phyloP scores from a whole-genome alignment of 2,797 vertebrate species.

The Buphagus erythrorhynchus region DNA sequence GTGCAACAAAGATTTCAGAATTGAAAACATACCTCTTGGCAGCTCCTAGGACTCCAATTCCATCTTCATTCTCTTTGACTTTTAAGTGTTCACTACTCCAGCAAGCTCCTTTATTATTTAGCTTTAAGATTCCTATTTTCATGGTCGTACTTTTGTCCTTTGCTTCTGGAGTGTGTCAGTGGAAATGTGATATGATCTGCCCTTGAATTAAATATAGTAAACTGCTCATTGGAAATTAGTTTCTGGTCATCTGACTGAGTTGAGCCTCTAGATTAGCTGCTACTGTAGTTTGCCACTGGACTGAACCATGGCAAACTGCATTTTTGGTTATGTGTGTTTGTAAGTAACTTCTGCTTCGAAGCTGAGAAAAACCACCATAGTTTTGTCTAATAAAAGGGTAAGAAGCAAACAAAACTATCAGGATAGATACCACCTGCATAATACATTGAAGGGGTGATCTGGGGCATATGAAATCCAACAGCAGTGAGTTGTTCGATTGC shows the following conservation, averaged over 20 bases:
- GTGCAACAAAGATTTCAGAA: background rate
- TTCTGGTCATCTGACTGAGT: background rate
- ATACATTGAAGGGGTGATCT: background rate
- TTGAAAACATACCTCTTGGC: background rate
- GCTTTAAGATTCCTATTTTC: background rate
- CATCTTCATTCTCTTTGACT: background rate
- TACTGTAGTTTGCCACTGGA: background rate
- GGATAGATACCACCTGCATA: background rate
- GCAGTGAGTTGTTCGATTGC: background rate
- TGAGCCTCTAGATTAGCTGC: background rate
- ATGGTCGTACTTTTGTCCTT: background rate
- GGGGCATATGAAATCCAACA: background rate
- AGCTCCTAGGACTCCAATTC: background rate
- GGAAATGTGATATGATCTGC: background rate
- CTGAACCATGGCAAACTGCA: background rate
- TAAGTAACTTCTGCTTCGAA: background rate
- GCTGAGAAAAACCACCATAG: background rate
- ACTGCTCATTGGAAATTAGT: background rate
- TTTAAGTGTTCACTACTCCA: background rate
- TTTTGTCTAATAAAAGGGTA: background rate
- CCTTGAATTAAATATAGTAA: background rate
- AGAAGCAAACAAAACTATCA: background rate
- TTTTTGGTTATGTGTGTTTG: background rate
- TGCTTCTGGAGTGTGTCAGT: background rate
- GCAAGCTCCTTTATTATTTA: background rate